A percentile compares a stretch with the other conserved stretches of the same genome.
Conservation (phyloP, 2,113 vertebrate genomes). For the Rattus rattus region DNA sequence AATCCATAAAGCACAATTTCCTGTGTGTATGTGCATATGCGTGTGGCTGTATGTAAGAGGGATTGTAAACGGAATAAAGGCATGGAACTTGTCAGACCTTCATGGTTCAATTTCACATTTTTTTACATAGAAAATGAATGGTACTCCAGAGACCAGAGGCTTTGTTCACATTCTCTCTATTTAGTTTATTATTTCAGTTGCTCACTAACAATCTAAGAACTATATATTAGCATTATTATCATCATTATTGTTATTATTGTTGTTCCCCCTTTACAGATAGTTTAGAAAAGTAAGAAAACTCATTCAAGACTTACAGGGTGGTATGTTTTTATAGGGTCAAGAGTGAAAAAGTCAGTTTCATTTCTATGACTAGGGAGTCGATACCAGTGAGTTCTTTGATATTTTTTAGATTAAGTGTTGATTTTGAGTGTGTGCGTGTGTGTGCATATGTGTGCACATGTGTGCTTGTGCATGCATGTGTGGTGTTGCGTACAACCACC, state of each 20-base stretch:
- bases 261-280: not conserved
- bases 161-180: not conserved
- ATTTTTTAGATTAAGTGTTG: not conserved
- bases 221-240: not conserved
- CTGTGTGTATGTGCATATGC: not conserved
- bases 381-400: not conserved
- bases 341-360: constrained; percentile 1
- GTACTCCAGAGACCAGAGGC: not conserved
- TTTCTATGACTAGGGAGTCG: not conserved
- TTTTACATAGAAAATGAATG: not conserved
- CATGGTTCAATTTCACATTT: not conserved
- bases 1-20: not conserved
- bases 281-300: not conserved
- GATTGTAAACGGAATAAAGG: not conserved
- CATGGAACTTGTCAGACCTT: not conserved
- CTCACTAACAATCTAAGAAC: not conserved
- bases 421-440: not conserved
- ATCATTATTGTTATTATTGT: not conserved
- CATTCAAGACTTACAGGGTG: not conserved
- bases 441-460: not conserved
- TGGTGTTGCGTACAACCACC: not conserved
- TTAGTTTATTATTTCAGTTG: not conserved
- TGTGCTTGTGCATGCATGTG: not conserved
- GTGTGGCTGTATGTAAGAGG: not conserved
- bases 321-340: not conserved